phyloP scores from a whole-genome alignment of 1,140 invertebrate genomes.

The Eumaeus atala region DNA sequence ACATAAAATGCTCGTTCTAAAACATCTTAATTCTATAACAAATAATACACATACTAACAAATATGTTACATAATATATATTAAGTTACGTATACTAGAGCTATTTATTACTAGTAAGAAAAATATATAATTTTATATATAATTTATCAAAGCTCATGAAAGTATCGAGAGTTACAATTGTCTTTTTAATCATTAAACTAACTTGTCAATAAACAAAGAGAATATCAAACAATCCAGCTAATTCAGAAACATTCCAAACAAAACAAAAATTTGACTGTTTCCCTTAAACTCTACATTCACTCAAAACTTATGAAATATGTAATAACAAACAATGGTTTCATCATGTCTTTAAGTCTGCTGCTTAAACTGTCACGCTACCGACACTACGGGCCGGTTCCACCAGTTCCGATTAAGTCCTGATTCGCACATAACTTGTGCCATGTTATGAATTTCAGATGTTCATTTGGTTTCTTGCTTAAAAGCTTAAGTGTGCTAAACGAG shows the following conservation, averaged over 20 bases:
- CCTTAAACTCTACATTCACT: conserved; percentile 54
- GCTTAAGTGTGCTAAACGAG: too few species aligned
- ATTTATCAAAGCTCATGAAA: conserved; percentile 68
- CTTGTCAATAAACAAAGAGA: conserved; percentile 29
- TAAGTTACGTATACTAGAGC: conserved; percentile 41
- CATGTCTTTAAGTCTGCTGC: conserved; percentile 70
- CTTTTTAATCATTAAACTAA: conserved; percentile 59
- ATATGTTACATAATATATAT: conserved; percentile 28
- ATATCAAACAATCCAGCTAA: conserved; percentile 25
- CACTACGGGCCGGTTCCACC: conserved; percentile 4
- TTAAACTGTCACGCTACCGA: conserved; percentile 33
- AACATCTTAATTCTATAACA: conserved; percentile 25
- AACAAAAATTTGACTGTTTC: conserved; percentile 5
- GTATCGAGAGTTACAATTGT: conserved; percentile 63
- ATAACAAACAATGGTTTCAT: conserved; percentile 39
- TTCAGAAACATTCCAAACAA: conserved; percentile 26
- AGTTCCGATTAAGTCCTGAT: too few species aligned
- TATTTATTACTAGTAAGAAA: conserved; percentile 65
- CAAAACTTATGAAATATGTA: conserved; percentile 49
- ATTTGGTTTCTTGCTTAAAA: too few species aligned
- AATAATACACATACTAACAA: conserved; percentile 20
- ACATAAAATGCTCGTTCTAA: background rate
- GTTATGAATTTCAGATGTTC: too few species aligned
- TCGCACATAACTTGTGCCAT: too few species aligned
- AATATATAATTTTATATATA: conserved; percentile 67